Conservation (phyloP, 2,113 vertebrate genomes). For the Aramus guarauna region DNA sequence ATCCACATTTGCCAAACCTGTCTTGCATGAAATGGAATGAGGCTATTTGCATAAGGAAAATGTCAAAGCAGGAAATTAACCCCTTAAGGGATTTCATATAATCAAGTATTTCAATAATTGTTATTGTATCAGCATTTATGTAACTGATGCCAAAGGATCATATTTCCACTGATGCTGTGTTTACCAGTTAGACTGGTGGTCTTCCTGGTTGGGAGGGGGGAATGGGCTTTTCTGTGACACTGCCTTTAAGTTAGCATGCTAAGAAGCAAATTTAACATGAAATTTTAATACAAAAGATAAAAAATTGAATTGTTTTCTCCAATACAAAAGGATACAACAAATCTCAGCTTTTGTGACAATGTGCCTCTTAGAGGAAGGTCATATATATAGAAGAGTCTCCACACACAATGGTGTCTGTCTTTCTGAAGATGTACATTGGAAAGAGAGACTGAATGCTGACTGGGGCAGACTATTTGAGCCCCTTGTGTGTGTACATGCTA, state of each 20-base stretch:
- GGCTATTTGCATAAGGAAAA: not conserved
- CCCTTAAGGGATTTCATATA: not conserved
- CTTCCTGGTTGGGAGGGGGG: not conserved
- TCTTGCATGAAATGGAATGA: conserved; percentile 5
- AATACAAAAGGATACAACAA: not conserved
- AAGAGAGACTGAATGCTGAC: not conserved
- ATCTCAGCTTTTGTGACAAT: not conserved
- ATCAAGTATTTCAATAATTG: not conserved
- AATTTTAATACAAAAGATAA: not conserved
- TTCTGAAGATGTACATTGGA: not conserved
- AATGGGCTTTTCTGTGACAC: not conserved
- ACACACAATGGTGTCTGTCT: not conserved
- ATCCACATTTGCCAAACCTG: conserved; percentile 25
- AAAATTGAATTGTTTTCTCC: not conserved
- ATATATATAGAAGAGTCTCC: not conserved
- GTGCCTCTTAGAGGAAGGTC: not conserved
- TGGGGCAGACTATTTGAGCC: not conserved
- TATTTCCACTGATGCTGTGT: not conserved
- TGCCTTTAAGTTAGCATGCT: not conserved
- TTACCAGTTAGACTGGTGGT: not conserved
- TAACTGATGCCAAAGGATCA: not conserved
- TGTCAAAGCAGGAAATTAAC: conserved; percentile 34
- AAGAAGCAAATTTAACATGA: not conserved
- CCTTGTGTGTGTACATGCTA: not conserved
- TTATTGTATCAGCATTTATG: not conserved